Percentiles rank a stretch among this genome's conserved stretches.
phyloP scores from a whole-genome alignment of 1,140 invertebrate species.

The Brevipalpus yothersi region DNA sequence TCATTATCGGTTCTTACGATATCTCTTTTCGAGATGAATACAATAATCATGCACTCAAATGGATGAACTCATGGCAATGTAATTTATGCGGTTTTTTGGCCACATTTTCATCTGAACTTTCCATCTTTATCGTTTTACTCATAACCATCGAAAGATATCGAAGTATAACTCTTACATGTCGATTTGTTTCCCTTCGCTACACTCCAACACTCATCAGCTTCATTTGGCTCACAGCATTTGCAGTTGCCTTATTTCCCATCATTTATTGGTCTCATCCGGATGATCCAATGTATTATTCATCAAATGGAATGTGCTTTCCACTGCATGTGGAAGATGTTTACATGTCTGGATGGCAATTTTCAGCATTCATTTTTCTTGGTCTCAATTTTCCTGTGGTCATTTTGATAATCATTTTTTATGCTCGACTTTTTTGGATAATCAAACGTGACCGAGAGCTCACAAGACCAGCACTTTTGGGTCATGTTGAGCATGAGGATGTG shows the following conservation, averaged over 20 bases:
- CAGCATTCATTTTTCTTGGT: conserved; percentile 19
- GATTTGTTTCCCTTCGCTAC: conserved; percentile 7
- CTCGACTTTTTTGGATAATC: conserved; percentile 17
- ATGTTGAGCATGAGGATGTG: conserved; percentile 11
- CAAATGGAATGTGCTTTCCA: conserved; percentile 20
- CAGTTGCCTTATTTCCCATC: conserved; percentile 11
- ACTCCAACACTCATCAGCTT: not conserved
- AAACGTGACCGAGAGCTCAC: conserved; percentile 9
- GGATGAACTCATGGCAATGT: conserved; percentile 41
- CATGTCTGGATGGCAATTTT: conserved; percentile 22
- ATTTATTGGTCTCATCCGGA: conserved; percentile 5
- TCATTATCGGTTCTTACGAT: conserved; percentile 41
- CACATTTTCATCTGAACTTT: conserved; percentile 41
- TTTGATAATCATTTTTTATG: conserved; percentile 34
- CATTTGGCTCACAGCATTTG: conserved; percentile 10
- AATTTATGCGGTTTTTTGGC: conserved; percentile 34
- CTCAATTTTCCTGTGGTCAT: conserved; percentile 21
- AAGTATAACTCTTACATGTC: conserved; percentile 12
- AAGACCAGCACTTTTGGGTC: conserved; percentile 7
- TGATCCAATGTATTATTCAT: conserved; percentile 16
- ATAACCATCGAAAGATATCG: conserved; percentile 43
- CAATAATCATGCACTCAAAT: conserved; percentile 30
- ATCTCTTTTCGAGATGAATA: conserved; percentile 34
- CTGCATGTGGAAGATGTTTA: conserved; percentile 19
- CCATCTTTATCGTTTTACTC: conserved; percentile 42